Conservation (phyloP, 2,797 vertebrate species). For the Hydrophis major region DNA sequence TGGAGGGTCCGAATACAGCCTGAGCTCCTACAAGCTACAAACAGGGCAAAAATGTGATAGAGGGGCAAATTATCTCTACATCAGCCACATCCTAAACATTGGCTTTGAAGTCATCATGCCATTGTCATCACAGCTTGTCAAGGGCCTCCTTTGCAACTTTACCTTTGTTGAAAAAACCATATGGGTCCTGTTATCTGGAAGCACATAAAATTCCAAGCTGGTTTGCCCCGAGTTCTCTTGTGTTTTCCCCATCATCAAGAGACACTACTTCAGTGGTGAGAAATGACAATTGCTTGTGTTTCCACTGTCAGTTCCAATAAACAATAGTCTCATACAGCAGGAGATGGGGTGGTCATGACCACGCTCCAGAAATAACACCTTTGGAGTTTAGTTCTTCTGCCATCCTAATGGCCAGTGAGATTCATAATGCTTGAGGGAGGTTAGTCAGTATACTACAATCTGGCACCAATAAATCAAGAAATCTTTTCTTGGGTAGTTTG, state of each 20-base stretch:
- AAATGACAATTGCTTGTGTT: slow-evolving; percentile 46
- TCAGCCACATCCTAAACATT: neutral
- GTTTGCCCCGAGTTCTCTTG: slow-evolving; percentile 45
- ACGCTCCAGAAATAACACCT: slow-evolving; percentile 34
- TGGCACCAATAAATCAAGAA: fast-evolving
- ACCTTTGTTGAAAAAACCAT: slow-evolving; percentile 10
- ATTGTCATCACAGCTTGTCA: neutral
- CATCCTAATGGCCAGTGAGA: neutral
- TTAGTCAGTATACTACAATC: neutral
- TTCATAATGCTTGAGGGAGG: neutral
- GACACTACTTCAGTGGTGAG: slow-evolving; percentile 45
- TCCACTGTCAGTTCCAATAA: slow-evolving; percentile 57
- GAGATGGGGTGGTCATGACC: slow-evolving; percentile 4
- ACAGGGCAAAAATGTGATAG: neutral
- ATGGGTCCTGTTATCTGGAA: slow-evolving; percentile 44
- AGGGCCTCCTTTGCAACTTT: fast-evolving
- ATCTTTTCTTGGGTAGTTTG: neutral
- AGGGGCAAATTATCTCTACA: neutral
- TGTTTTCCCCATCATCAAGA: slow-evolving; percentile 42
- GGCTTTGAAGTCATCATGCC: neutral
- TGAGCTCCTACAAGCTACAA: neutral
- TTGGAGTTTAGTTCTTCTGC: neutral
- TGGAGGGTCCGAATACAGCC: neutral
- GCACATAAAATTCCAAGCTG: slow-evolving; percentile 43
- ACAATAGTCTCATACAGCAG: slow-evolving; percentile 1